These are phyloP conservation scores for Tetraneura akinire DNA, from an alignment of 1,140 invertebrate genomes.

Conservation along the genomic window DNA sequence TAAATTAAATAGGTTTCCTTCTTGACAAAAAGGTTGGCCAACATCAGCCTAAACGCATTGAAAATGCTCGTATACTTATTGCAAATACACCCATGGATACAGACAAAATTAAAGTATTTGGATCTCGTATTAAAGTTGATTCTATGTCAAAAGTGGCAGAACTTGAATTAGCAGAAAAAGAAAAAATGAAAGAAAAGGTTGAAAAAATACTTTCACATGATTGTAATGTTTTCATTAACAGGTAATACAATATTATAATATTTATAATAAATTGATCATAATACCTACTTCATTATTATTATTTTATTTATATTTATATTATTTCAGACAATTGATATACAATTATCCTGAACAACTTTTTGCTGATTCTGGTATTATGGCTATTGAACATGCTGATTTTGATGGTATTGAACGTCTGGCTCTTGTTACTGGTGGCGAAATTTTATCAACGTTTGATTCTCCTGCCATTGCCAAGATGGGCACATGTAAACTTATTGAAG, in stretches of 20 bases:
- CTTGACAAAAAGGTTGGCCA: slow-evolving; percentile 94
- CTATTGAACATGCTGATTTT: slow-evolving; percentile 99
- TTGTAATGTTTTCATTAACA: slow-evolving; percentile 98
- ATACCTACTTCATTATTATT: too few species aligned
- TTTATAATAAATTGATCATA: too few species aligned
- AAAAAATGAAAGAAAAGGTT: slow-evolving; percentile 99
- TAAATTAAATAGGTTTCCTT: slow-evolving; percentile 73
- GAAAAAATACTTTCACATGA: slow-evolving; percentile 94
- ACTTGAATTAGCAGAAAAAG: slow-evolving; percentile 95
- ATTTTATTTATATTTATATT: neutral
- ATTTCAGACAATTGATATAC: slow-evolving; percentile 92
- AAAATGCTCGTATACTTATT: slow-evolving; percentile 90
- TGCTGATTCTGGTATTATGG: slow-evolving; percentile 97
- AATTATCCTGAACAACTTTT: slow-evolving; percentile 99
- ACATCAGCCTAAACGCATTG: slow-evolving; percentile 84
- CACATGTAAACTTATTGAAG: slow-evolving; percentile 92
- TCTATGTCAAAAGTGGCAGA: slow-evolving; percentile 98
- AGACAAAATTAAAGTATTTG: slow-evolving; percentile 99
- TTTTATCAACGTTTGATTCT: slow-evolving; percentile 96
- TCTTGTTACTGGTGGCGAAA: slow-evolving; percentile 96
- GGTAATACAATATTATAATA: slow-evolving; percentile 60
- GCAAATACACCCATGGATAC: slow-evolving; percentile 99
- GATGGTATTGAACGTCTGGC: slow-evolving; percentile 97
- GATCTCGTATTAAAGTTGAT: slow-evolving; percentile 95
- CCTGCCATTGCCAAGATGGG: slow-evolving; percentile 92